Conservation (phyloP, 1,140 invertebrate genomes). For the Belonocnema kinseyi region DNA sequence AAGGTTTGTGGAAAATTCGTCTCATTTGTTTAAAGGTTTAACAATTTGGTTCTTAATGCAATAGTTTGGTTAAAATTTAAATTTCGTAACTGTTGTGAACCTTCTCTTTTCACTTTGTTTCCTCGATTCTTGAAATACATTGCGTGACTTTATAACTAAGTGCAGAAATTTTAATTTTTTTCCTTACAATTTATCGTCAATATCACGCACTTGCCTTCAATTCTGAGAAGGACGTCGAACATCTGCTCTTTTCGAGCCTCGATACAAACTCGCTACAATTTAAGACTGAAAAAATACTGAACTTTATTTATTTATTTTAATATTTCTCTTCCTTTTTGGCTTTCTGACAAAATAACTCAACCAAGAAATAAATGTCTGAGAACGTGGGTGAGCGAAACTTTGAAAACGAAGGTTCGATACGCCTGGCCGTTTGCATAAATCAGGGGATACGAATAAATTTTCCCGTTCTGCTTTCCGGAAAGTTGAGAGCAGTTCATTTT, state of each 20-base stretch:
- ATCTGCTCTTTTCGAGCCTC: slow-evolving; percentile 42
- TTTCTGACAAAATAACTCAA: neutral
- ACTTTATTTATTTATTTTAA: neutral
- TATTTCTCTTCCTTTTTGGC: neutral
- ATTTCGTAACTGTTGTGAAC: neutral
- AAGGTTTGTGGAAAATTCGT: too few species aligned
- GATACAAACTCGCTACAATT: slow-evolving; percentile 34
- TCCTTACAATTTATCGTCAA: neutral
- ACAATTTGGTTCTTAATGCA: too few species aligned
- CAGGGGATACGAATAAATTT: neutral
- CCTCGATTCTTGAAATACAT: neutral
- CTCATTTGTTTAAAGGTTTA: too few species aligned
- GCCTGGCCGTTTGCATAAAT: neutral
- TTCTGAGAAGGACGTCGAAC: slow-evolving; percentile 33
- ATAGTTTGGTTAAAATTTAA: too few species aligned
- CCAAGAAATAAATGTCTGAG: neutral
- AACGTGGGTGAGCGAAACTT: neutral
- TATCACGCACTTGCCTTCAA: slow-evolving; percentile 2
- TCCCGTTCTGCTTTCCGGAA: neutral
- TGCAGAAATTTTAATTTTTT: neutral
- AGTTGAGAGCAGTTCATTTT: neutral
- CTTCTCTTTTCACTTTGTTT: neutral
- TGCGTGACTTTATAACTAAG: neutral
- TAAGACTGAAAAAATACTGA: neutral
- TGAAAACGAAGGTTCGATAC: neutral